phyloP scores from a whole-genome alignment of 2,888 invertebrate species.

The Netelia virgata region DNA sequence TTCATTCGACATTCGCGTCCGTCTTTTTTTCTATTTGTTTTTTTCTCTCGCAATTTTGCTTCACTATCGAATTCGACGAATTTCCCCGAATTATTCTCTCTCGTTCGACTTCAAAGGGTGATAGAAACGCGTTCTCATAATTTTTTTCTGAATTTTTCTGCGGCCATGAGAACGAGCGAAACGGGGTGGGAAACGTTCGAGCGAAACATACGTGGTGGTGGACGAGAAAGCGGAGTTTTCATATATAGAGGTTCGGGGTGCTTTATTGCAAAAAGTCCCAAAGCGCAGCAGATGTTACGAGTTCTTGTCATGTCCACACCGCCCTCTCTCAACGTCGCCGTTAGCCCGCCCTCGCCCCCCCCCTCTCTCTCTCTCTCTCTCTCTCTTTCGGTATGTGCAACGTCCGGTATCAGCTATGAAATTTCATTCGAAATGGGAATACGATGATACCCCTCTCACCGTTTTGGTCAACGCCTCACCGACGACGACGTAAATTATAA shows the following conservation, averaged over 20 bases:
- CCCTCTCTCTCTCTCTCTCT: background rate
- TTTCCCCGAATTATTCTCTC: constrained; percentile 58
- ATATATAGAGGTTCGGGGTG: constrained; percentile 66
- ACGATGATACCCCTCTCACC: constrained; percentile 65
- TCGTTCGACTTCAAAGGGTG: constrained; percentile 65
- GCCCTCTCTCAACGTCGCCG: background rate
- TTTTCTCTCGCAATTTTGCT: constrained; percentile 76
- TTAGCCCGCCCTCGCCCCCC: background rate
- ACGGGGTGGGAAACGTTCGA: constrained; percentile 43
- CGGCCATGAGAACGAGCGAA: constrained; percentile 51
- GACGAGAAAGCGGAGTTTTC: constrained; percentile 52
- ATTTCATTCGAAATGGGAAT: constrained; percentile 72
- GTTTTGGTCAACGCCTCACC: constrained; percentile 60
- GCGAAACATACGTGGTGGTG: constrained; percentile 53
- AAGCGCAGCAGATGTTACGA: constrained; percentile 82
- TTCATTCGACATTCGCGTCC: constrained; percentile 59
- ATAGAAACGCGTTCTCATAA: constrained; percentile 18
- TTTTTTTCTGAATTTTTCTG: constrained; percentile 51
- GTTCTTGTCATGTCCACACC: constrained; percentile 67
- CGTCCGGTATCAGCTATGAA: constrained; percentile 70
- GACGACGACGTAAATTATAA: constrained; percentile 63
- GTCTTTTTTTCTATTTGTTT: constrained; percentile 69
- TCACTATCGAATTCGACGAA: constrained; percentile 76
- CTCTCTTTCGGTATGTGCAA: constrained; percentile 50
- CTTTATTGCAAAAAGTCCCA: constrained; percentile 83